A percentile compares a stretch with the other conserved stretches of the same genome.
Conservation (phyloP, 2,113 vertebrate genomes). For the Sorex araneus region DNA sequence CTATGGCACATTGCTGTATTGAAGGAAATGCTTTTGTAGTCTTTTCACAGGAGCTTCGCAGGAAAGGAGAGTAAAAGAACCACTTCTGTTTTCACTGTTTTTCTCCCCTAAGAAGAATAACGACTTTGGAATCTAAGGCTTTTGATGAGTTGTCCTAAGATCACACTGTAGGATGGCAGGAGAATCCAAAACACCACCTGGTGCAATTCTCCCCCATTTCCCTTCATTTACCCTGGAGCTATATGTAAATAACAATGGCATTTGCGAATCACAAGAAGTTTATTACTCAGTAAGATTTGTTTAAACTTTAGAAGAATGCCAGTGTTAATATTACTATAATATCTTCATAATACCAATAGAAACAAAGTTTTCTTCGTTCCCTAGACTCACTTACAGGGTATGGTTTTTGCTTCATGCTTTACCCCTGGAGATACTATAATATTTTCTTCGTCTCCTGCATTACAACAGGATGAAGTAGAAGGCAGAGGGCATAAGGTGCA, state of each 20-base stretch:
- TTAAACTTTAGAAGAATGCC: background rate
- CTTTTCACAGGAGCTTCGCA: background rate
- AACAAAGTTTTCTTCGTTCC: background rate
- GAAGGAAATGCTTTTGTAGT: too few species aligned
- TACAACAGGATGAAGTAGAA: slow-evolving; percentile 10
- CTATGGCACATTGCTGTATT: too few species aligned
- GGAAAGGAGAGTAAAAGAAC: background rate
- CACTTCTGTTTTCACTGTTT: background rate
- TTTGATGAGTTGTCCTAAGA: background rate
- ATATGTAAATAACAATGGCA: background rate
- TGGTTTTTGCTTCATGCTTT: background rate
- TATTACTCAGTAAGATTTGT: too few species aligned
- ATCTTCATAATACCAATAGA: background rate
- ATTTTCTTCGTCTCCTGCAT: slow-evolving; percentile 28
- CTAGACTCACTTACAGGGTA: background rate
- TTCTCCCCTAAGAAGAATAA: background rate
- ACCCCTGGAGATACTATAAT: background rate
- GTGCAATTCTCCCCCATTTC: background rate
- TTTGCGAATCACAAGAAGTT: slow-evolving; percentile 17
- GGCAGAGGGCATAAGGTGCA: background rate
- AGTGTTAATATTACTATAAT: background rate
- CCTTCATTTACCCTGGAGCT: background rate
- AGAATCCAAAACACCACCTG: background rate
- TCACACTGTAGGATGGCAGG: background rate
- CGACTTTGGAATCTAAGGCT: background rate